Evolutionary conservation across 37 sponge, comb jelly and placozoan genomes (phyloP).

Genomic region (Bolinopsis microptera): DNA sequence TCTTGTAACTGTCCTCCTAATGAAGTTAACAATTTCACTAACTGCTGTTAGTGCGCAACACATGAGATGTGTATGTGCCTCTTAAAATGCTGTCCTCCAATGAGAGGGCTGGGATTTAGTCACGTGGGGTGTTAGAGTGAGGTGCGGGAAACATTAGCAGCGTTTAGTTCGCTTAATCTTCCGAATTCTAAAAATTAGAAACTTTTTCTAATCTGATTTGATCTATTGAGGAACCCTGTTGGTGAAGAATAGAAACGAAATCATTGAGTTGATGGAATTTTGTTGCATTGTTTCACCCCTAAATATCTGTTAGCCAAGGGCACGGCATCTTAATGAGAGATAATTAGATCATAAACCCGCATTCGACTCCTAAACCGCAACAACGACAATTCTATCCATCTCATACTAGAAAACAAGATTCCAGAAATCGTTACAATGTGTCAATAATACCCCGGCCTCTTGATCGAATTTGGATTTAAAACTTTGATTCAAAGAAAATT

Average conservation of each 20-base stretch:
- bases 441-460: too few relatives aligned
- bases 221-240: background rate
- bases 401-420: background rate
- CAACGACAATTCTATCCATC: background rate
- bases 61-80: background rate
- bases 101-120: background rate
- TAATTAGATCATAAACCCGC: too few relatives aligned
- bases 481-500: too few relatives aligned
- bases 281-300: background rate
- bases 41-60: slow-evolving; percentile 4
- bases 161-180: background rate
- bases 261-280: background rate
- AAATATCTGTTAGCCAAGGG: background rate
- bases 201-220: background rate
- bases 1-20: background rate
- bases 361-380: too few relatives aligned
- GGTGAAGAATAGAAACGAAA: background rate
- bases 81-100: background rate
- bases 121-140: background rate
- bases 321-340: background rate
- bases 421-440: background rate
- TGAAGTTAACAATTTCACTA: slow-evolving; percentile 28
- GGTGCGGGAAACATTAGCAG: background rate
- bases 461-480: too few relatives aligned
- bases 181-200: background rate